phyloP scores from a whole-genome alignment of 1,140 invertebrate species.

The Ostrea edulis region DNA sequence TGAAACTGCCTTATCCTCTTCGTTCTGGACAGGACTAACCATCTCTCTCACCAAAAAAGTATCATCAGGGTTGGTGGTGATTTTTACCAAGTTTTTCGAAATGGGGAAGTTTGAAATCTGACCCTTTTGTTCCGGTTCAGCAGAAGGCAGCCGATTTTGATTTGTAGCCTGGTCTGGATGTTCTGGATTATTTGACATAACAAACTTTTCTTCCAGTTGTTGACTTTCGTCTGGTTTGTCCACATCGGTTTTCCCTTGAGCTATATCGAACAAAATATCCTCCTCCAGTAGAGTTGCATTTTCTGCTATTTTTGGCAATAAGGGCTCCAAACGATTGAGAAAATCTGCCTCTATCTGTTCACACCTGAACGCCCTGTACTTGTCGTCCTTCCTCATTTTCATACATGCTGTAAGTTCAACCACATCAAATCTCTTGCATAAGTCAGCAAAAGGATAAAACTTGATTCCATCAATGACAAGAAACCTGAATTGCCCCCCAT shows the following conservation, averaged over 20 bases:
- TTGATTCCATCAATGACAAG: slow-evolving; percentile 44
- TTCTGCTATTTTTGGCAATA: slow-evolving; percentile 26
- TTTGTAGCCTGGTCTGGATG: not conserved
- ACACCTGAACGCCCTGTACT: slow-evolving; percentile 33
- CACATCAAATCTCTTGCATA: slow-evolving; percentile 42
- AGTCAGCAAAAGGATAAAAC: slow-evolving; percentile 37
- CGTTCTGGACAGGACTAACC: not conserved
- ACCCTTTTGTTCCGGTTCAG: not conserved
- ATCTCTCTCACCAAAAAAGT: not conserved
- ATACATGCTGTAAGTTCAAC: slow-evolving; percentile 39
- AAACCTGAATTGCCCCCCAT: slow-evolving; percentile 41
- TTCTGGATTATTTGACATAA: not conserved
- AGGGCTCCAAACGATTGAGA: slow-evolving; percentile 45
- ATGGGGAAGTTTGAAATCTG: not conserved
- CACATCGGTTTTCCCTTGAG: not conserved
- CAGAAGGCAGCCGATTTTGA: not conserved
- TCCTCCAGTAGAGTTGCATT: slow-evolving; percentile 44
- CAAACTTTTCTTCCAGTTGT: not conserved
- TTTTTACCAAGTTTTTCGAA: not conserved
- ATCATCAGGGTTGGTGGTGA: not conserved
- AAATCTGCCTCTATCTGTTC: slow-evolving; percentile 34
- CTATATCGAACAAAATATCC: slow-evolving; percentile 33
- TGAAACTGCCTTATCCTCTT: not conserved
- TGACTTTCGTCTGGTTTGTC: not conserved
- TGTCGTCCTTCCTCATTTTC: slow-evolving; percentile 2